A percentile compares a stretch with the other conserved stretches of the same genome.
These are phyloP conservation scores for Myotis brandtii DNA, from an alignment of 2,113 vertebrate genomes.

Conservation along the genomic window DNA sequence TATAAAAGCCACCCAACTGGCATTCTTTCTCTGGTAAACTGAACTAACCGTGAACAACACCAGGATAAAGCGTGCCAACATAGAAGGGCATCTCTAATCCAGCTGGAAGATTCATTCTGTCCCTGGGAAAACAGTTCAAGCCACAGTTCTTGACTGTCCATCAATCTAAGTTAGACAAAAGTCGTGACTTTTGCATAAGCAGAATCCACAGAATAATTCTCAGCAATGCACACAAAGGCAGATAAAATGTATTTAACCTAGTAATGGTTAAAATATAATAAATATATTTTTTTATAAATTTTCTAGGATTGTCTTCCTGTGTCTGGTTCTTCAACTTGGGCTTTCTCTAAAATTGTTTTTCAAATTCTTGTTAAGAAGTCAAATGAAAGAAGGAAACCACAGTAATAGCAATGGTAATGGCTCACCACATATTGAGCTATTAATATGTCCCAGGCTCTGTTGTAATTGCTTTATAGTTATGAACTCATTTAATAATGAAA, in stretches of 20 bases:
- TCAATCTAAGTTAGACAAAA: slow-evolving; percentile 10
- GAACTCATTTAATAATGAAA: background rate
- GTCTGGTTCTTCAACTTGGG: background rate
- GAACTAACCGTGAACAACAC: slow-evolving; percentile 13
- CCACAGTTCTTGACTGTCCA: background rate
- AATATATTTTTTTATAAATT: background rate
- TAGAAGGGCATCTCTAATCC: slow-evolving; percentile 11
- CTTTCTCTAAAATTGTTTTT: slow-evolving; percentile 24
- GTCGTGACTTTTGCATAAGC: background rate
- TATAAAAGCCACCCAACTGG: slow-evolving; percentile 36
- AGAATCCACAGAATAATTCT: background rate
- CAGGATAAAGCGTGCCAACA: slow-evolving; percentile 12
- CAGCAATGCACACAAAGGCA: background rate
- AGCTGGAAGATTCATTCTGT: background rate
- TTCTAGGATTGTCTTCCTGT: background rate
- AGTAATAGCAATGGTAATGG: background rate
- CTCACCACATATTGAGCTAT: background rate
- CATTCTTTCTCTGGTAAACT: slow-evolving; percentile 9
- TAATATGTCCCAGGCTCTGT: background rate
- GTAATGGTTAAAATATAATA: background rate
- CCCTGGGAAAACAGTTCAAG: background rate
- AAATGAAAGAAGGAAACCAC: slow-evolving; percentile 11
- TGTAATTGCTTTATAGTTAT: background rate
- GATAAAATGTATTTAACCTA: background rate
- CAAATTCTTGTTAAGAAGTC: background rate